Evolutionary conservation across 64 coral and sea anemone genomes (phyloP).

Genomic region (Orbicella faveolata): DNA sequence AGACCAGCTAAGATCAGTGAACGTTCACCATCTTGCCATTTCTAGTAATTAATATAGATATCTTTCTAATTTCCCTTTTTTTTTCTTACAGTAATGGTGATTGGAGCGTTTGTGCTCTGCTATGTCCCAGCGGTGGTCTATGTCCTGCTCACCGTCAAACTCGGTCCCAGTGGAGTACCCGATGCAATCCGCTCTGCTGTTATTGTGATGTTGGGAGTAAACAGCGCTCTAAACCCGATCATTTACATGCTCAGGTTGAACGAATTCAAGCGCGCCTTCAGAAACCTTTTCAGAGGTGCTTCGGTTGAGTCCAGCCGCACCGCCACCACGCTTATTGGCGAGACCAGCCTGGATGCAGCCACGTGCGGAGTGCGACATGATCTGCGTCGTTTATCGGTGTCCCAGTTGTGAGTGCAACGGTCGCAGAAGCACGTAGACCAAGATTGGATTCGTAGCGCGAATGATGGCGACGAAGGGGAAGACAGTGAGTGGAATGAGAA

Average conservation of each 20-base stretch:
- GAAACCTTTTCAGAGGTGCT: not conserved
- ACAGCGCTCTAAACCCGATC: slow-evolving; percentile 6
- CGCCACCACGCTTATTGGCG: not conserved
- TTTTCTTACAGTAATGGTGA: not conserved
- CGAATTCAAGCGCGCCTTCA: slow-evolving; percentile 9
- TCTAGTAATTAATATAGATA: too few relatives aligned
- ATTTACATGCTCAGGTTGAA: slow-evolving; percentile 1
- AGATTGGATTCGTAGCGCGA: not conserved
- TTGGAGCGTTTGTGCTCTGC: slow-evolving; percentile 5
- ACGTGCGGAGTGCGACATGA: not conserved
- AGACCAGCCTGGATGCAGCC: too few relatives aligned
- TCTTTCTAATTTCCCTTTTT: too few relatives aligned
- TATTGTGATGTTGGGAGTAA: not conserved
- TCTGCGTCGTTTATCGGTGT: not conserved
- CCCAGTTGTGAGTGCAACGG: too few relatives aligned
- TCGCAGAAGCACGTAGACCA: not conserved
- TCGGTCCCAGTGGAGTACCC: not conserved
- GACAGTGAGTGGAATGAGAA: too few relatives aligned
- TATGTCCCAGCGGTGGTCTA: not conserved
- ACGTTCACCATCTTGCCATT: too few relatives aligned
- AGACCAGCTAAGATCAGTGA: too few relatives aligned
- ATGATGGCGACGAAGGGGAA: too few relatives aligned
- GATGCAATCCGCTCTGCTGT: not conserved
- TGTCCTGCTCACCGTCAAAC: not conserved
- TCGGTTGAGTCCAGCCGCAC: not conserved